Conservation (phyloP, 2,888 invertebrate genomes). For the Alitta virens region DNA sequence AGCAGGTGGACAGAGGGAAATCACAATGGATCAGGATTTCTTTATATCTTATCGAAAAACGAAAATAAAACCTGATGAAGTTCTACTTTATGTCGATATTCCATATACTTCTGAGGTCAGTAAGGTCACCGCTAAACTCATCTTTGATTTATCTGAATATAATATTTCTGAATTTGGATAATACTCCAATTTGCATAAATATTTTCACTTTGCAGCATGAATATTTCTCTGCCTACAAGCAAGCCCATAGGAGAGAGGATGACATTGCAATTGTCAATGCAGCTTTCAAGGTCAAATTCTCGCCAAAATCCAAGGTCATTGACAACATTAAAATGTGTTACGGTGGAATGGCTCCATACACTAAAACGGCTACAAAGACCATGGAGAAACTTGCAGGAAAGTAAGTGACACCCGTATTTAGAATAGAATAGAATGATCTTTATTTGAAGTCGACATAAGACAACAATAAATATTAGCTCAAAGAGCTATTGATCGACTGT, state of each 20-base stretch:
- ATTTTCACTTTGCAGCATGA: no score
- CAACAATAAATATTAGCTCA: no score
- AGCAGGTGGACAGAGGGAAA: no score
- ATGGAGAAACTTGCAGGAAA: slow-evolving; percentile 61
- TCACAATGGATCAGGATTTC: slow-evolving; percentile 65
- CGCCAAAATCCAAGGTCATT: slow-evolving; percentile 59
- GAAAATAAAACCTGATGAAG: slow-evolving; percentile 70
- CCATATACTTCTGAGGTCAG: slow-evolving; percentile 63
- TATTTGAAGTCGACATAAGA: no score
- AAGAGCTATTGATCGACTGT: no score
- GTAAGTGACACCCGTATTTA: no score
- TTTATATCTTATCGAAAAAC: slow-evolving; percentile 85
- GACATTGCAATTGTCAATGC: slow-evolving; percentile 94
- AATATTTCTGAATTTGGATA: background rate
- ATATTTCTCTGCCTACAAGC: slow-evolving; percentile 81
- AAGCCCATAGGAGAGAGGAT: slow-evolving; percentile 86
- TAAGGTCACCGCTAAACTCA: no score
- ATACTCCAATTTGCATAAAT: no score
- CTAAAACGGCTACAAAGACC: slow-evolving; percentile 71
- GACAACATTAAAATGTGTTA: slow-evolving; percentile 71
- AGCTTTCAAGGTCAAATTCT: slow-evolving; percentile 68
- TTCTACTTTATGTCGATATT: slow-evolving; percentile 78
- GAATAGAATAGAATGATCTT: no score
- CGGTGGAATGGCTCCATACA: slow-evolving; percentile 90
- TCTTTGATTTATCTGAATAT: background rate